Evolutionary conservation across 2,888 invertebrate species (phyloP), one percentile per base, ranked within the genome.

Genomic region (Cryptophagus acutangulus): DNA sequence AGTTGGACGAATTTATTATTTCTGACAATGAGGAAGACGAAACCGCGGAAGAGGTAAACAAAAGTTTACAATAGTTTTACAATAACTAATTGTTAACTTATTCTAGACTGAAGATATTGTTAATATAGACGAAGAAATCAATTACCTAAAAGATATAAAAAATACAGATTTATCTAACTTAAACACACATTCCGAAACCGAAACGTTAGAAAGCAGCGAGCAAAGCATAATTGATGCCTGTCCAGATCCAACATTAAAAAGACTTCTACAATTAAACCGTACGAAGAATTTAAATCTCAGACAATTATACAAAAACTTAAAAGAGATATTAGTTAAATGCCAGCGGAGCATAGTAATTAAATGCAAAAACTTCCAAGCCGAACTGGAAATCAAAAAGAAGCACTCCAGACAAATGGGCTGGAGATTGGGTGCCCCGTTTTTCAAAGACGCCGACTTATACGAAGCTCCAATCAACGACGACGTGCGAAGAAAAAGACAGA

Each of bases 401-500:
- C 25, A 10, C 14, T 10, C 13, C 33, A 30, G n/a, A 20, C 5
- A 33, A 37, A 9, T 37, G 38, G 12, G 38, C 43, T 2, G 54
- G 54, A 53, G 51, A 38, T 43, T 62, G 28, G 74, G 80, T 17
- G 71, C 75, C 53, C 77, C 84, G 1, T 87, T 81, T 58, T 87
- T 87, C 50, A 84, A 82, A 56, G 81, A 82, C 52, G 67, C 60
- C 14, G 54, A 69, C 13, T 71, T 73, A 14, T 78, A 74, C 49
- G 64, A 72, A 2, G 75, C 79, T 13, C 75, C 76, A 0, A 60
- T 65, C 14, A 86, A 86, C 62, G 66, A 71, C 2, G 84, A 86
- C 43, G 43, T 48, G 9, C 2, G 51, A 5, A 40, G 40, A 26
- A 74, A 73, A 48, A 53, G 54, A 20, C 46, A 42, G 1, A 63